phyloP scores from a whole-genome alignment of 2,888 invertebrate genomes.

The Troides aeacus region DNA sequence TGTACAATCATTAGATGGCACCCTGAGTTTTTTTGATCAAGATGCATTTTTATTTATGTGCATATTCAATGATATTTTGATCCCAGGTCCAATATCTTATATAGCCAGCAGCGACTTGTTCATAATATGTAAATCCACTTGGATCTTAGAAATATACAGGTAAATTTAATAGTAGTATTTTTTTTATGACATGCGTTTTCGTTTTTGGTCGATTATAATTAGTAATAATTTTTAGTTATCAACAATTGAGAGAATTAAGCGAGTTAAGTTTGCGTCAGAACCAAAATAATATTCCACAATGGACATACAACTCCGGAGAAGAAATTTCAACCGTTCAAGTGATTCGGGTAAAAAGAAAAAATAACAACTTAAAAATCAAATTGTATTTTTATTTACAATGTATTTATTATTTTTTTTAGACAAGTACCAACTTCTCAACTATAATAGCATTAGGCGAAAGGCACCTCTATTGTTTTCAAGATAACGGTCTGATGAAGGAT shows the following conservation, averaged over 20 bases:
- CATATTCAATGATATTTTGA: slow-evolving; percentile 87
- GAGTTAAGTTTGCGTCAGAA: slow-evolving; percentile 80
- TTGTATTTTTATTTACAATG: not conserved
- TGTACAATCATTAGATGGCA: slow-evolving; percentile 94
- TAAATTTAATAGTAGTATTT: slow-evolving; percentile 52
- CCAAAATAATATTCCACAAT: slow-evolving; percentile 85
- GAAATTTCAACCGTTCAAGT: slow-evolving; percentile 83
- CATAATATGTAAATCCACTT: slow-evolving; percentile 88
- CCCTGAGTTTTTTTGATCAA: slow-evolving; percentile 94
- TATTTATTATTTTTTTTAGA: slow-evolving; percentile 57
- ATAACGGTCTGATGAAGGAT: slow-evolving; percentile 89
- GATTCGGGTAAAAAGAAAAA: slow-evolving; percentile 64
- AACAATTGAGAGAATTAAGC: slow-evolving; percentile 86
- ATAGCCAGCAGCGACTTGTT: slow-evolving; percentile 91
- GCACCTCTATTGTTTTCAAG: slow-evolving; percentile 89
- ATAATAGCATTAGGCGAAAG: slow-evolving; percentile 91
- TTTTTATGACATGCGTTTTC: not conserved
- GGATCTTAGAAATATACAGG: slow-evolving; percentile 93
- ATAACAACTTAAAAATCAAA: not conserved
- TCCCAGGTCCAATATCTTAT: slow-evolving; percentile 93
- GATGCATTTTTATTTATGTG: slow-evolving; percentile 93
- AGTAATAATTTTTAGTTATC: slow-evolving; percentile 81
- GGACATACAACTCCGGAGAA: slow-evolving; percentile 91
- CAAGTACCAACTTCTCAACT: slow-evolving; percentile 81
- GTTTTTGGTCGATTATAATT: too few relatives aligned